These are phyloP conservation scores for Pomatostomus ruficeps DNA, from an alignment of 2,113 vertebrate species.

Conservation along the genomic window DNA sequence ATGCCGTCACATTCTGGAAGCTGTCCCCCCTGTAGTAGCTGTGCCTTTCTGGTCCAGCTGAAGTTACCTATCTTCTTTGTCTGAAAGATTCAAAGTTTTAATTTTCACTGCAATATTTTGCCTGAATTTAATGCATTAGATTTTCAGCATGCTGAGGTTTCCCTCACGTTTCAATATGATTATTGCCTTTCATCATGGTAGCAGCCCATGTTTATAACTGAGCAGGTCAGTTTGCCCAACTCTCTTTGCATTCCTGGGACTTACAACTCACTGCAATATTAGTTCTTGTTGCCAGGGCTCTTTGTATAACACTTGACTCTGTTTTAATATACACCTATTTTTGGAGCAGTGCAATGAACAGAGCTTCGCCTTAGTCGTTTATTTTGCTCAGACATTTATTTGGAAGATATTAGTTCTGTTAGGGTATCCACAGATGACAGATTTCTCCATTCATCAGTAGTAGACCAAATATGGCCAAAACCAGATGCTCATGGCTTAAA, in stretches of 20 bases:
- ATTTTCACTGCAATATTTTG: constrained; percentile 11
- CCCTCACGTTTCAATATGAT: constrained; percentile 35
- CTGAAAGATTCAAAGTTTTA: constrained; percentile 25
- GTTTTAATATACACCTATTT: constrained; percentile 75
- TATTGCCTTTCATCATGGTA: constrained; percentile 45
- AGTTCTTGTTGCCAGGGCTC: constrained; percentile 73
- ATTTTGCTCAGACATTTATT: constrained; percentile 75
- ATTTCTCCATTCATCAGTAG: constrained; percentile 72
- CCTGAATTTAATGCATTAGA: constrained; percentile 18
- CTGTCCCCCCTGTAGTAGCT: background rate
- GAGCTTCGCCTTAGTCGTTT: constrained; percentile 66
- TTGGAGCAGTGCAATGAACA: constrained; percentile 71
- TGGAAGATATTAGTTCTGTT: constrained; percentile 68
- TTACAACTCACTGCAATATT: constrained; percentile 72
- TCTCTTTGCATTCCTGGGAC: constrained; percentile 68
- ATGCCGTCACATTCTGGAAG: background rate
- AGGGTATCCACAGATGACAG: constrained; percentile 67
- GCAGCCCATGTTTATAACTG: constrained; percentile 69
- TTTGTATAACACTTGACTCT: constrained; percentile 72
- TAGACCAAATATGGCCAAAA: constrained; percentile 78
- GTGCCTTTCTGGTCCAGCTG: background rate
- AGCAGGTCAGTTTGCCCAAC: constrained; percentile 52
- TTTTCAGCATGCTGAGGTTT: constrained; percentile 31
- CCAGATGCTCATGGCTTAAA: constrained; percentile 55
- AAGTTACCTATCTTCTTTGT: background rate